These are phyloP conservation scores for Aphis craccivora DNA, from an alignment of 1,140 invertebrate genomes.

Conservation along the genomic window DNA sequence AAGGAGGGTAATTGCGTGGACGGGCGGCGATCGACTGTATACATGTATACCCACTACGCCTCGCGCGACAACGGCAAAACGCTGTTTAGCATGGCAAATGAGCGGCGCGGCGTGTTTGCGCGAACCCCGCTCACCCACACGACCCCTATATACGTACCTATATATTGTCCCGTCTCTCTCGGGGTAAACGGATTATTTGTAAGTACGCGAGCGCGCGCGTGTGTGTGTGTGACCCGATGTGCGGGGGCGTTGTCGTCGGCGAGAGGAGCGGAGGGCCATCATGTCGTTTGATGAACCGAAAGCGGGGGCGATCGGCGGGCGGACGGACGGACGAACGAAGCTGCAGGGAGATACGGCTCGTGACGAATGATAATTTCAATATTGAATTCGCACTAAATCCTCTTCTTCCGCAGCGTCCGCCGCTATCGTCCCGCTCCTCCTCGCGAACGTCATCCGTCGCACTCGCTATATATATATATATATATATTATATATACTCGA, in stretches of 20 bases:
- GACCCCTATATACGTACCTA: neutral
- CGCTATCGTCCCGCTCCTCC: neutral
- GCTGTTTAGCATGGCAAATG: slow-evolving; percentile 58
- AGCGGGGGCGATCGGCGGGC: neutral
- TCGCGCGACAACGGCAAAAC: slow-evolving; percentile 14
- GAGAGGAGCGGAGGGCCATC: slow-evolving; percentile 11
- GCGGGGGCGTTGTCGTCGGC: neutral
- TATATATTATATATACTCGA: neutral
- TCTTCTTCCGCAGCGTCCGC: neutral
- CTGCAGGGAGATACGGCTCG: neutral
- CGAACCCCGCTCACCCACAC: neutral
- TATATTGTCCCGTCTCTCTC: neutral
- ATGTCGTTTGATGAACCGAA: slow-evolving; percentile 57
- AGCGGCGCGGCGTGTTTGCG: slow-evolving; percentile 46
- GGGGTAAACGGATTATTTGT: slow-evolving; percentile 36
- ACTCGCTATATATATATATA: neutral
- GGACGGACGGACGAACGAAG: neutral
- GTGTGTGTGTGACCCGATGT: neutral
- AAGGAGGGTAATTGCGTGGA: slow-evolving; percentile 56
- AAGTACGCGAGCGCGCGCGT: neutral
- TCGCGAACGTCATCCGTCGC: neutral
- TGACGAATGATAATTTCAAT: slow-evolving; percentile 54
- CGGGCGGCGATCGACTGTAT: slow-evolving; percentile 41
- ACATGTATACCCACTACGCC: neutral
- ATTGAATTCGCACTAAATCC: slow-evolving; percentile 39